Conservation (phyloP, 2,888 invertebrate species). For the Achlya flavicornis region DNA sequence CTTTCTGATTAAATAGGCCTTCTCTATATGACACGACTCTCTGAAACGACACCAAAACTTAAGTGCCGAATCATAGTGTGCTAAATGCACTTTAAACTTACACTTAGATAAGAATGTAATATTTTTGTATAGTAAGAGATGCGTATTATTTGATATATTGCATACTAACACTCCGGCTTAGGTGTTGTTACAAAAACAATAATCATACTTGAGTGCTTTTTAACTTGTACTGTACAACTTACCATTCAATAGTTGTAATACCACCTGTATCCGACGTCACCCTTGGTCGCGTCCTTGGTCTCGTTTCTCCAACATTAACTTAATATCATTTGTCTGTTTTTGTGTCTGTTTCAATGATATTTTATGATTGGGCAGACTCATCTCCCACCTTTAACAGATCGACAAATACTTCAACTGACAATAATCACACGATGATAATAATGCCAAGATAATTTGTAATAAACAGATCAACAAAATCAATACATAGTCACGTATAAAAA, state of each 20-base stretch:
- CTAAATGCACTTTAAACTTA: neutral
- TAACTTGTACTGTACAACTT: conserved; percentile 42
- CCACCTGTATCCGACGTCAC: conserved; percentile 44
- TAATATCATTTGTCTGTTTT: conserved; percentile 17
- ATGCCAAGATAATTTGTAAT: conserved; percentile 48
- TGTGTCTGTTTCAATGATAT: conserved; percentile 29
- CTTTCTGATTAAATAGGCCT: neutral
- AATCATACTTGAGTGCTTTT: conserved; percentile 15
- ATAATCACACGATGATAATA: conserved; percentile 60
- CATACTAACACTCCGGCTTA: neutral
- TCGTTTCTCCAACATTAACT: conserved; percentile 8
- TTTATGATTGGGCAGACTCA: conserved; percentile 30
- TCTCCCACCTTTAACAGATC: conserved; percentile 79
- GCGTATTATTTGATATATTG: too few species aligned
- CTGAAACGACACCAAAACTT: neutral
- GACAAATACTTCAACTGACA: conserved; percentile 69
- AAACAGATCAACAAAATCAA: conserved; percentile 43
- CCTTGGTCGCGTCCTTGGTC: conserved; percentile 12
- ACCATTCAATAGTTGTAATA: conserved; percentile 44
- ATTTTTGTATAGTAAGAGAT: too few species aligned
- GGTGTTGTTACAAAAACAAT: neutral
- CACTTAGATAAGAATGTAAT: too few species aligned
- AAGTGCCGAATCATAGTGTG: neutral
- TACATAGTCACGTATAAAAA: conserved; percentile 24
- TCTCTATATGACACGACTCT: too few species aligned